A percentile compares a stretch with the other conserved stretches of the same genome.
phyloP scores from a whole-genome alignment of 2,797 vertebrate species.

The Sibirionetta formosa region DNA sequence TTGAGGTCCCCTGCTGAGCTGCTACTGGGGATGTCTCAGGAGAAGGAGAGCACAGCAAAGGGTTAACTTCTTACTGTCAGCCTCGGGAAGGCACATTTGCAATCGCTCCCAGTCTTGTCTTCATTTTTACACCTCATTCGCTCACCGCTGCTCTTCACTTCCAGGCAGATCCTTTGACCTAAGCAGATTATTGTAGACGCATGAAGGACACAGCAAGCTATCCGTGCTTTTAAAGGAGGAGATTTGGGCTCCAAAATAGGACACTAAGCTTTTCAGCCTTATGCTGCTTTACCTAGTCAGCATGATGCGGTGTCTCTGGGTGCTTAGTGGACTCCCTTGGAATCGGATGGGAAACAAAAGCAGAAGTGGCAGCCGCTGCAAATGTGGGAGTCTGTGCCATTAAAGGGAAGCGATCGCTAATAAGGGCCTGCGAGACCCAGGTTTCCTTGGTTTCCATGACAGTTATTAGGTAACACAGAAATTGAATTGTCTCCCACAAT shows the following conservation, averaged over 20 bases:
- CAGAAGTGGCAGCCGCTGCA: constrained; percentile 65
- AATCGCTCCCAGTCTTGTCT: constrained; percentile 2
- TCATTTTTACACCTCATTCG: constrained; percentile 42
- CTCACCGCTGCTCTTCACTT: constrained; percentile 53
- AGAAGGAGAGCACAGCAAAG: neutral
- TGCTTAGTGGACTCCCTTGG: constrained; percentile 68
- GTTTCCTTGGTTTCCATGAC: constrained; percentile 86
- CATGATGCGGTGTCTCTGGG: constrained; percentile 71
- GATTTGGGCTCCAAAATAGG: constrained; percentile 93
- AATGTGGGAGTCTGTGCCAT: constrained; percentile 74
- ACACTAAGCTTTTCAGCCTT: constrained; percentile 89
- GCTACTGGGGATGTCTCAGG: neutral
- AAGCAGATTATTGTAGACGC: constrained; percentile 89
- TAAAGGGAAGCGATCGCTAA: constrained; percentile 75
- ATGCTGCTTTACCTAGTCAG: constrained; percentile 86
- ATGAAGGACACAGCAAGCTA: constrained; percentile 79
- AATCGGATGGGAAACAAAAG: constrained; percentile 66
- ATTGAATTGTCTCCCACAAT: constrained; percentile 81
- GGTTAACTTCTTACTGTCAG: constrained; percentile 46
- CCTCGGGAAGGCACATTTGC: constrained; percentile 34
- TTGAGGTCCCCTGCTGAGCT: neutral
- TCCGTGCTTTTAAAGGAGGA: constrained; percentile 81
- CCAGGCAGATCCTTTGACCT: constrained; percentile 83
- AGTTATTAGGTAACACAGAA: constrained; percentile 85
- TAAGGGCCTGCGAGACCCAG: constrained; percentile 78